Evolutionary conservation across 2,113 vertebrate genomes (phyloP).

Genomic region (Podarcis cretensis): DNA sequence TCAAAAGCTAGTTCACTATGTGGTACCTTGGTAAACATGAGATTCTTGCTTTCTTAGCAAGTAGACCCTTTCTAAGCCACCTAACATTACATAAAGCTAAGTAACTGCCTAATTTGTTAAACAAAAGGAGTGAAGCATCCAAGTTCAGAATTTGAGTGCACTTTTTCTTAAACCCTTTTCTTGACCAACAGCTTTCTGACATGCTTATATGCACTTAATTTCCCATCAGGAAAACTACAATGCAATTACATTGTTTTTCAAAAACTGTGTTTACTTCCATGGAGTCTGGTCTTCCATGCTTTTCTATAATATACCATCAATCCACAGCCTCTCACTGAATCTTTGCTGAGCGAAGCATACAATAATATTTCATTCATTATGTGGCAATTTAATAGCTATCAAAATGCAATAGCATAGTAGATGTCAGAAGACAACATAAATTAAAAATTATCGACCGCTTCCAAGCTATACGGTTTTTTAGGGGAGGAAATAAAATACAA

Average conservation of each 20-base stretch:
- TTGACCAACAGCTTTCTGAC: background rate
- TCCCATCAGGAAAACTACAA: background rate
- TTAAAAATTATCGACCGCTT: constrained; percentile 20
- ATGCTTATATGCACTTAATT: constrained; percentile 2
- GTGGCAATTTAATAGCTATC: background rate
- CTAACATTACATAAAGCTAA: too few relatives aligned
- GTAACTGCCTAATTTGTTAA: background rate
- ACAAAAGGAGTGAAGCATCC: constrained; percentile 22
- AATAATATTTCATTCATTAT: background rate
- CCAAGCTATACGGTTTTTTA: constrained; percentile 34
- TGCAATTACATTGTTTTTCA: too few relatives aligned
- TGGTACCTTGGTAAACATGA: too few relatives aligned
- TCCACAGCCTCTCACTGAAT: background rate
- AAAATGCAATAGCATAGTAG: constrained; percentile 5
- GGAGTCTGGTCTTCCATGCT: background rate
- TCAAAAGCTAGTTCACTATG: too few relatives aligned
- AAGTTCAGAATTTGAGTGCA: background rate
- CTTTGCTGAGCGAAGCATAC: background rate
- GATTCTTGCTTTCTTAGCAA: too few relatives aligned
- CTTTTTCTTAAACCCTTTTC: constrained; percentile 32
- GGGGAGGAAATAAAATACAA: constrained; percentile 7
- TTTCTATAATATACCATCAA: background rate
- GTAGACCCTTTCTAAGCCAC: too few relatives aligned
- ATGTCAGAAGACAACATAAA: background rate
- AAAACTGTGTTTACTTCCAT: background rate